Evolutionary conservation across 2,888 invertebrate genomes (phyloP).

Genomic region (Netelia inedita): DNA sequence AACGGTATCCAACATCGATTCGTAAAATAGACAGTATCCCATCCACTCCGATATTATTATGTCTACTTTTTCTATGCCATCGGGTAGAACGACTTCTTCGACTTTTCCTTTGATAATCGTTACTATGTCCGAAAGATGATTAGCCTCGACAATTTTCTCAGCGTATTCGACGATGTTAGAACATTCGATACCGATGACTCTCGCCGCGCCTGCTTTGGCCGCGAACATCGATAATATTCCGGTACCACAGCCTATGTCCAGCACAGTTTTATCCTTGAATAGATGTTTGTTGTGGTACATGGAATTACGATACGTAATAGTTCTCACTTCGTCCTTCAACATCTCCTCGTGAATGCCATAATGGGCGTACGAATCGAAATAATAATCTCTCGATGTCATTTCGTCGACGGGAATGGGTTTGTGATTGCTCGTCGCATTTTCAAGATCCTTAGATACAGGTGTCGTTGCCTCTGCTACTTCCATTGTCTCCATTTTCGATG

Average conservation of each 20-base stretch:
- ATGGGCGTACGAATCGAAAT: conserved; percentile 99
- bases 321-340: conserved; percentile 99
- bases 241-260: conserved; percentile 99
- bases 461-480: conserved; percentile 85
- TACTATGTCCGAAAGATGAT: conserved; percentile 92
- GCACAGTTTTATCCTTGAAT: conserved; percentile 95
- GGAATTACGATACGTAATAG: conserved; percentile 98
- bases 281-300: conserved; percentile 99
- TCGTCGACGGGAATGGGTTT: conserved; percentile 92
- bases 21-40: conserved; percentile 97
- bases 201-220: conserved; percentile 98
- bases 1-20: conserved; percentile 99
- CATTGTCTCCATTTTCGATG: conserved; percentile 86
- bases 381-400: conserved; percentile 99
- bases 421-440: conserved; percentile 74
- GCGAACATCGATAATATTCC: conserved; percentile 99
- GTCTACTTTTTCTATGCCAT: conserved; percentile 96
- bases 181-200: conserved; percentile 98
- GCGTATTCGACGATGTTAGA: conserved; percentile 99
- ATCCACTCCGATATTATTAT: conserved; percentile 95
- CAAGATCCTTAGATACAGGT: conserved; percentile 70
- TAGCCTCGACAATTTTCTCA: conserved; percentile 96
- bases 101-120: conserved; percentile 96
- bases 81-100: conserved; percentile 97
- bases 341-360: conserved; percentile 99